Base-by-base conservation (phyloP, 2,113 vertebrate genomes). In the Callopanchax toddi region DNA sequence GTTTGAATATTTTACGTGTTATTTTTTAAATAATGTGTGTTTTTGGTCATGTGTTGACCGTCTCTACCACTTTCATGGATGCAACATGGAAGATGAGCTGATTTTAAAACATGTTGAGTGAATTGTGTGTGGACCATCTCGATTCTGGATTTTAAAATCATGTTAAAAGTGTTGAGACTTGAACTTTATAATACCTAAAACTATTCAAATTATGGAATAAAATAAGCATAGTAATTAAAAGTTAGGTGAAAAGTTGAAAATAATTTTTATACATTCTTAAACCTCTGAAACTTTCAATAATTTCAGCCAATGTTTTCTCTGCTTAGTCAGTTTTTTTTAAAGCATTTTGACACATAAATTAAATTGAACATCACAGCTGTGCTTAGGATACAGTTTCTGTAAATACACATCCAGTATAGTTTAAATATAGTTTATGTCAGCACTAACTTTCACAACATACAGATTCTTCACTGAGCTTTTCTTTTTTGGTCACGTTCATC, bases 361-460 rank as follows among this genome's bases (percentile, higher is more conserved):
- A 16, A 21, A 21, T 2, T 21, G 32, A 42, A 71, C 53, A 20
- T 22, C 42, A 57, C 26, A 51, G 17, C n/a, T 74, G 43, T 36
- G 23, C 50, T 48, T 56, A n/a, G n/a, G n/a, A n/a, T n/a, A 63
- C 48, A 50, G 42, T 44, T 64, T 25, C 18, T 56, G 25, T 64
- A 56, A 48, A 66, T 62, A 79, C 57, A 82, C 46, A 13, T 18
- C 52, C 51, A 76, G 43, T 40, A 40, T 17, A 77, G 20, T 56
- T 40, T 68, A 65, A 78, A 73, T 26, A 63, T 77, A 82, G 16
- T 76, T 69, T 81, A n/a, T 58, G 55, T 71, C 65, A 60, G 62
- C 74, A 86, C 77, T 60, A 75, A 69, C 74, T 74, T 59, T 40
- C 43, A 83, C 79, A 44, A 74, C 63, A 72, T 34, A n/a, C n/a